These are phyloP conservation scores for Prunella strophiata DNA, from an alignment of 2,797 vertebrate genomes.

Conservation along the genomic window DNA sequence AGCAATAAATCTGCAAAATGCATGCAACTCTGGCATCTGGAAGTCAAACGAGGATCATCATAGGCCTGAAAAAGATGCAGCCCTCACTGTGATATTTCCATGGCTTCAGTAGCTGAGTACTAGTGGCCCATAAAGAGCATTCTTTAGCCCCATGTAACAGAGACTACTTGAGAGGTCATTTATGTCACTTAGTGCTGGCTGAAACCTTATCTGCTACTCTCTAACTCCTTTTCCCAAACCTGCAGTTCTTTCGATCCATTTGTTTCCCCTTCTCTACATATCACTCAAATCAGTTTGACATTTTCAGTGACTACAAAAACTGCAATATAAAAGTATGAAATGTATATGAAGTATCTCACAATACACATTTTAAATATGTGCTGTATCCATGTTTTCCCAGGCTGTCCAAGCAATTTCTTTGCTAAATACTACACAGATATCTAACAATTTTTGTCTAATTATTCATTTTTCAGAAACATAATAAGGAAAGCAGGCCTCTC, in stretches of 20 bases:
- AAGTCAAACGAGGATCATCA: not conserved
- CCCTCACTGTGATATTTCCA: not conserved
- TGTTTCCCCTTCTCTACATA: not conserved
- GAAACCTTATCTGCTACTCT: not conserved
- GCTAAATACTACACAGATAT: not conserved
- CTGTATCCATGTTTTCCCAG: not conserved
- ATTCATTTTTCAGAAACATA: not conserved
- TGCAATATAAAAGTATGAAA: not conserved
- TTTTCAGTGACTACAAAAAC: not conserved
- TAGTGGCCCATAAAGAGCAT: not conserved
- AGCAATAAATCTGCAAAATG: not conserved
- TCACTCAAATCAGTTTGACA: not conserved
- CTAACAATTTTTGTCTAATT: not conserved
- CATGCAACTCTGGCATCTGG: not conserved
- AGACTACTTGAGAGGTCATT: not conserved
- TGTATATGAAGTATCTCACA: not conserved
- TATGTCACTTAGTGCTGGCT: not conserved
- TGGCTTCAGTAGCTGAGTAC: not conserved
- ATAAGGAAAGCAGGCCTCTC: not conserved
- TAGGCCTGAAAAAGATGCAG: not conserved
- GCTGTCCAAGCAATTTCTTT: not conserved
- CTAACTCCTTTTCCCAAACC: not conserved
- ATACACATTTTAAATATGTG: not conserved
- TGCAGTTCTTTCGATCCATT: not conserved
- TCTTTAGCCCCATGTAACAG: not conserved